Evolutionary conservation across 2,797 vertebrate genomes (phyloP).

Genomic region (Poliocrania exsul): DNA sequence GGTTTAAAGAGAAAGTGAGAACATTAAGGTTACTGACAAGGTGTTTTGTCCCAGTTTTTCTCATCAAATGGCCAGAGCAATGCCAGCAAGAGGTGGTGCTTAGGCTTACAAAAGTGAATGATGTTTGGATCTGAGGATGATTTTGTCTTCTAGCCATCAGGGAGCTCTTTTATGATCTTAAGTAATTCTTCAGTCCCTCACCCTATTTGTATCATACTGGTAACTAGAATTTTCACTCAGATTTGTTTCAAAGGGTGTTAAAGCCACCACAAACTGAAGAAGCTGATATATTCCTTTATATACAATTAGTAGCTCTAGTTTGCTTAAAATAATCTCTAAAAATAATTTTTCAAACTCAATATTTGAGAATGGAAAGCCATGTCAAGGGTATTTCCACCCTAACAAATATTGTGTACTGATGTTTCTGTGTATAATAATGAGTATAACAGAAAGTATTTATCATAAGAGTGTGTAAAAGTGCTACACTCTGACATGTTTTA

Average conservation of each 20-base stretch:
- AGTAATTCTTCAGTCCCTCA: neutral
- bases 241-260: neutral
- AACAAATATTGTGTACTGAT: neutral
- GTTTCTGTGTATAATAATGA: neutral
- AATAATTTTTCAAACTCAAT: neutral
- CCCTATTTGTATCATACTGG: neutral
- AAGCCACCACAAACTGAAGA: neutral
- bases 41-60: neutral
- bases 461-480: neutral
- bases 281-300: neutral
- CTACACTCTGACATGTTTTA: conserved; percentile 35
- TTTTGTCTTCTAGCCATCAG: neutral
- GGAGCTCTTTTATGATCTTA: neutral
- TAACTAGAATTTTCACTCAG: neutral
- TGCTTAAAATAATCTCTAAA: neutral
- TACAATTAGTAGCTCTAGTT: neutral
- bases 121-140: neutral
- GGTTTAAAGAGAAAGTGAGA: neutral
- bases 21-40: neutral
- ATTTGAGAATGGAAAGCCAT: neutral
- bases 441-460: conserved; percentile 1
- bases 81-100: neutral
- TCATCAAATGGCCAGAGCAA: neutral
- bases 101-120: neutral
- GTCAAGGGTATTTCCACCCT: neutral